Base-by-base conservation (phyloP, 2,888 invertebrate genomes). In the Cinara cedri region DNA sequence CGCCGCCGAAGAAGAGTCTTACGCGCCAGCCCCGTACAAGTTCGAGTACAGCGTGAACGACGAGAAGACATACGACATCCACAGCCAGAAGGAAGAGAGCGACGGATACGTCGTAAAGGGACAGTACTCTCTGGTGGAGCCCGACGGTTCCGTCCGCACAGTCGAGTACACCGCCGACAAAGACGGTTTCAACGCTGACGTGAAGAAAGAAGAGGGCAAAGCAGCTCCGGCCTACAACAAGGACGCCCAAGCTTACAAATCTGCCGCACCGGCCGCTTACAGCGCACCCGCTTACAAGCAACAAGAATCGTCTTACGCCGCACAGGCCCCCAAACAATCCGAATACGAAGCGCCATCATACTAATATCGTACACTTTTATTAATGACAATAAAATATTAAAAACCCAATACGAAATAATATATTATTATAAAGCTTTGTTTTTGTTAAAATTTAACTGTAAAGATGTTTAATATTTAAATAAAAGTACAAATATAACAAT, bases 151-250 rank as follows among this genome's bases (percentile, higher is more conserved):
- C 82, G 90, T 91, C 80, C 88, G 92, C 83, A 92, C 91, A 2
- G 92, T 92, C 81, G 89, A 90, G 86, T 92, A 92, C 86, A 89
- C 90, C 81, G 92, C 91, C 75, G 92, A 92, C 85, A 90, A 91
- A 86, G 91, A 90, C 83, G 92, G 92, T 84, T 92, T 92, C 87
- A 91, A 91, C 85, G 92, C 92, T 81, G 88, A 89, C 84, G 91
- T 92, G 57, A 81, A 81, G 65, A 81, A 76, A 81, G 83, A 82
- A 71, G 82, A 82, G 60, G 72, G 72, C 1, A 74, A 74, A 21
- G 19, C 34, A 3, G 68, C 76, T 49, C 60, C 68, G 1, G 60
- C 70, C 34, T 78, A 78, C 34, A 78, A 42, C 60, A 70, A 63
- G 19, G 51, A 51, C 11, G 13, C 16, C 8, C 26, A 21, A 60